Evolutionary conservation across 1,140 invertebrate species (phyloP).

Genomic region (Ylistrum balloti): DNA sequence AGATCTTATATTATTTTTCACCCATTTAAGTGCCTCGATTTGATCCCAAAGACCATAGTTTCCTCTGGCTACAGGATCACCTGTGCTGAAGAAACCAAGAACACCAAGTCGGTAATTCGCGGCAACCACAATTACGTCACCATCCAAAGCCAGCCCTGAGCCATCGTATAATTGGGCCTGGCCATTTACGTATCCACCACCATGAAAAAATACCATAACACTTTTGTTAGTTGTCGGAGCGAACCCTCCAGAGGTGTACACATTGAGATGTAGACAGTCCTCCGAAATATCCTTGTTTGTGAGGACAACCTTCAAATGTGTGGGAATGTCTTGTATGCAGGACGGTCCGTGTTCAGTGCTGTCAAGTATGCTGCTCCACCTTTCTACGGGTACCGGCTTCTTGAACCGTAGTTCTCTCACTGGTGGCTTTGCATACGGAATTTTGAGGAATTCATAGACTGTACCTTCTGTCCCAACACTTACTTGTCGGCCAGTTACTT

Average conservation of each 20-base stretch:
- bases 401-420: neutral
- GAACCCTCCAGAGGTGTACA: neutral
- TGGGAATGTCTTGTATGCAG: neutral
- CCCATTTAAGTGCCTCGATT: neutral
- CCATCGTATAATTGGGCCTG: neutral
- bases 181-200: neutral
- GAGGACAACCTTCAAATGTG: neutral
- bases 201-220: conserved; percentile 17
- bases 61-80: neutral
- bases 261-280: conserved; percentile 1
- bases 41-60: conserved; percentile 38
- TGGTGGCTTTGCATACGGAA: neutral
- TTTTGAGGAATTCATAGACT: neutral
- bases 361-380: conserved; percentile 2
- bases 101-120: neutral
- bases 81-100: neutral
- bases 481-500: neutral
- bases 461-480: neutral
- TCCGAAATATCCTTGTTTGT: neutral
- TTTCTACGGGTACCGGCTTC: neutral
- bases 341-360: neutral
- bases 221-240: neutral
- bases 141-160: neutral
- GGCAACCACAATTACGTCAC: neutral
- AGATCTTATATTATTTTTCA: neutral